Evolutionary conservation across 2,888 invertebrate genomes (phyloP), one percentile per base, ranked within the genome.

Genomic region (Rhamphomyia laevipes): DNA sequence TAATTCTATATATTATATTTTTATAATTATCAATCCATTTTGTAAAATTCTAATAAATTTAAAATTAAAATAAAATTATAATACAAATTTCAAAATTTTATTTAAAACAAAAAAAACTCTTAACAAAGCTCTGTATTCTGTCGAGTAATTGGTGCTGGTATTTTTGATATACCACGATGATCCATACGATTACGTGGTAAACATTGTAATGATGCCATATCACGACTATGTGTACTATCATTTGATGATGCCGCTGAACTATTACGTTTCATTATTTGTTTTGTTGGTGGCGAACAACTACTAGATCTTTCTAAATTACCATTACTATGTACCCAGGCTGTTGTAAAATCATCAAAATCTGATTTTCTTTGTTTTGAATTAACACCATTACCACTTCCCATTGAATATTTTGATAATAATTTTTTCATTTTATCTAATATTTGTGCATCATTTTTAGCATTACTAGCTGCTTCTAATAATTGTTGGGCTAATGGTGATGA

Each of bases 371-470:
- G 48, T 59, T 58, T 27, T 46, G 33, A 30, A 35, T 41, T 31
- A 27, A 17, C 40, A 21, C 35, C 48, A 11, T 40, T 40, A 16
- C 41, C 45, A 18, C 27, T 50, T 43, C 10, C 17, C 10, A 33
- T 37, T 15, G 73, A 75, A 58, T 80, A 81, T 53, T 79, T 75
- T 38, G 75, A 76, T n/a, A 82, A 63, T 35, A 81, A 63, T 51
- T 81, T 82, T 61, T 86, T 85, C 70, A 88, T 81, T 64, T 86
- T 84, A 58, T 81, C 79, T 21, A 85, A 71, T 48, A 87, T 82
- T 54, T 80, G 73, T 6, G 80, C 78, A 60, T 88, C 86, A 58
- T 86, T 84, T 61, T 82, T 81, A 2, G 82, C 78, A 55, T 63
- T 78, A 58, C 81, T 82, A 5, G 86, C 80, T 23, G 84, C 81